A percentile compares a stretch with the other conserved stretches of the same genome.
Evolutionary conservation across 2,797 vertebrate species (phyloP).

Genomic region (Neosalanx taihuensis): DNA sequence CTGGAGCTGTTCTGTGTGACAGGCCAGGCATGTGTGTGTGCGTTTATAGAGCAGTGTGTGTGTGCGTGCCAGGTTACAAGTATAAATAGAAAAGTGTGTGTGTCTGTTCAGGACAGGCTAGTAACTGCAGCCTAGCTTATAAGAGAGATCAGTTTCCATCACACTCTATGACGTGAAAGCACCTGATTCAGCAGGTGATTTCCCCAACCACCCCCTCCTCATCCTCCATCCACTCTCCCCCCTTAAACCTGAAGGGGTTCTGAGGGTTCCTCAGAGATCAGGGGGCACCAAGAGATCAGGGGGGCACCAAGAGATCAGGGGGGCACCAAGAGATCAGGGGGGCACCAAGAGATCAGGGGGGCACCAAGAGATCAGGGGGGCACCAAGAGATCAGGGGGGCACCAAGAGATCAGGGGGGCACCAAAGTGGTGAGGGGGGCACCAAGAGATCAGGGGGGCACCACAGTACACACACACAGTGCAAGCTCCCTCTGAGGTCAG

Average conservation of each 20-base stretch:
- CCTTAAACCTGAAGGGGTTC: no score
- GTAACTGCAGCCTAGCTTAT: conserved; percentile 61
- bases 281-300: no score
- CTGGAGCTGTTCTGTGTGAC: conserved; percentile 68
- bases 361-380: no score
- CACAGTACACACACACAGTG: neutral
- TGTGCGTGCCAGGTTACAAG: conserved; percentile 17
- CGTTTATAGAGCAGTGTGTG: conserved; percentile 62
- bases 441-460: no score
- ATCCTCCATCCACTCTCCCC: conserved; percentile 37
- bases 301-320: no score
- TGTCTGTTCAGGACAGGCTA: conserved; percentile 38
- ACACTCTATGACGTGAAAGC: conserved; percentile 69
- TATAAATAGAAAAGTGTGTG: conserved; percentile 3
- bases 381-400: no score
- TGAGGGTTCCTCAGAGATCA: no score
- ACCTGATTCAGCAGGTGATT: conserved; percentile 75
- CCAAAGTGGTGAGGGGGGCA: no score
- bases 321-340: no score
- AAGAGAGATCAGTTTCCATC: conserved; percentile 68
- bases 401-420: no score
- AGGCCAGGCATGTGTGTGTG: conserved; percentile 62
- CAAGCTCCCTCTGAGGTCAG: conserved; percentile 69
- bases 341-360: no score
- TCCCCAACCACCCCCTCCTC: conserved; percentile 54